phyloP scores from a whole-genome alignment of 2,888 invertebrate genomes.

The Plebejus melissa region DNA sequence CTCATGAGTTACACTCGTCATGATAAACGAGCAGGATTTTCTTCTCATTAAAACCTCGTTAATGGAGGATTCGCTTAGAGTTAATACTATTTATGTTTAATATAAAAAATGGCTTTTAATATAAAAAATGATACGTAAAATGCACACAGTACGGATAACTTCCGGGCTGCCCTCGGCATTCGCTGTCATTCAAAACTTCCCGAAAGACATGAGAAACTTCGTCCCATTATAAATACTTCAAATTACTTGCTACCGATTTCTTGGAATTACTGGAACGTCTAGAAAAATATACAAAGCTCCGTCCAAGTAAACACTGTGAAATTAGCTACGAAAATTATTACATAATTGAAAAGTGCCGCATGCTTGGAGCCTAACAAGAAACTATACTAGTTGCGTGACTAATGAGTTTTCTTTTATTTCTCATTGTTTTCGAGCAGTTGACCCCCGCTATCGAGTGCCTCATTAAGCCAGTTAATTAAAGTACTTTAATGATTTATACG shows the following conservation, averaged over 20 bases:
- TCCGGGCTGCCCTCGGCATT: too few species aligned
- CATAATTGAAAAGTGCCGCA: conserved; percentile 20
- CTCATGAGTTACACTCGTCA: conserved; percentile 60
- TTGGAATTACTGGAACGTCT: not conserved
- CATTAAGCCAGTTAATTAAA: conserved; percentile 56
- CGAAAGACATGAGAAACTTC: not conserved
- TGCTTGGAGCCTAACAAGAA: conserved; percentile 16
- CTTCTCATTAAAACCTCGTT: conserved; percentile 72
- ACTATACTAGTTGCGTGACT: conserved; percentile 59
- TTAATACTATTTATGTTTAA: conserved; percentile 42
- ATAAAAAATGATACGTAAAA: too few species aligned
- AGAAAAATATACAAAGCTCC: conserved; percentile 41
- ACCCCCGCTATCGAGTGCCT: conserved; percentile 61
- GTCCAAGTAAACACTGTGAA: not conserved
- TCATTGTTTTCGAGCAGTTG: conserved; percentile 74
- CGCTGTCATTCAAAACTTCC: not conserved
- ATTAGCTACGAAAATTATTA: conserved; percentile 12
- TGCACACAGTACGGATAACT: too few species aligned
- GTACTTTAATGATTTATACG: conserved; percentile 63
- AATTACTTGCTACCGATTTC: not conserved
- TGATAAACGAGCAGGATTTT: conserved; percentile 55
- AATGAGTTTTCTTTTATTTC: conserved; percentile 70
- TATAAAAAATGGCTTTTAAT: too few species aligned
- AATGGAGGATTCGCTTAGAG: conserved; percentile 43
- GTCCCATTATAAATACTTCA: not conserved